These are phyloP conservation scores for Drosophila dives DNA, from an alignment of 2,888 invertebrate genomes.

Conservation along the genomic window DNA sequence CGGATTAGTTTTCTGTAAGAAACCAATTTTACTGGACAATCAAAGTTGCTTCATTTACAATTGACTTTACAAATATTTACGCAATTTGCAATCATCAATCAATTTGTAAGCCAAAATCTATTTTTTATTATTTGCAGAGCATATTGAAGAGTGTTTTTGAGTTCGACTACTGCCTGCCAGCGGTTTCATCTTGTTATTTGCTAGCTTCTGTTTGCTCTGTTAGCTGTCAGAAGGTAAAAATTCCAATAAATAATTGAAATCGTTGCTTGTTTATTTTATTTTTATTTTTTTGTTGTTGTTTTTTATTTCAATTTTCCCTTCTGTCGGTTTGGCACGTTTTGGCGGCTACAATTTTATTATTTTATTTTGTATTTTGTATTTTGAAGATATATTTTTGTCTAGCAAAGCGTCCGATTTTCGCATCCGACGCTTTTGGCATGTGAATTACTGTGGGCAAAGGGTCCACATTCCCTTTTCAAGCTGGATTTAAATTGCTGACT, in stretches of 20 bases:
- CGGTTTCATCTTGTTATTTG: conserved; percentile 32
- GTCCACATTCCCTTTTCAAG: not conserved
- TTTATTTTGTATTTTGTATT: conserved; percentile 20
- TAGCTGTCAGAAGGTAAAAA: conserved; percentile 78
- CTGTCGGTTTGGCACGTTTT: conserved; percentile 34
- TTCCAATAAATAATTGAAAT: conserved; percentile 78
- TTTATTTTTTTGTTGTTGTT: conserved; percentile 2
- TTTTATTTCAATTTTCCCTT: conserved; percentile 22
- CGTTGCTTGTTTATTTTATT: conserved; percentile 58
- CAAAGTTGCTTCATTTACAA: not conserved
- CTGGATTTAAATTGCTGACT: conserved; percentile 6
- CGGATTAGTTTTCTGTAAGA: not conserved
- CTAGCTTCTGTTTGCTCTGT: conserved; percentile 68
- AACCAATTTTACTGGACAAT: not conserved
- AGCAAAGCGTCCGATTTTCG: conserved; percentile 20
- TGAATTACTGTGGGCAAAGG: conserved; percentile 53
- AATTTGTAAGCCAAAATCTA: not conserved
- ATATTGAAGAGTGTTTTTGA: conserved; percentile 22
- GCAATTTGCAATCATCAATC: not conserved
- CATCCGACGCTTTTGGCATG: conserved; percentile 55
- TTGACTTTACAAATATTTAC: not conserved
- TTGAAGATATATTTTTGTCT: conserved; percentile 3
- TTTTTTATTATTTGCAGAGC: too few species aligned
- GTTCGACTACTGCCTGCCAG: not conserved
- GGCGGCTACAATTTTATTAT: conserved; percentile 49